These are phyloP conservation scores for Taurulus bubalis DNA, from an alignment of 2,113 vertebrate species.

Conservation along the genomic window DNA sequence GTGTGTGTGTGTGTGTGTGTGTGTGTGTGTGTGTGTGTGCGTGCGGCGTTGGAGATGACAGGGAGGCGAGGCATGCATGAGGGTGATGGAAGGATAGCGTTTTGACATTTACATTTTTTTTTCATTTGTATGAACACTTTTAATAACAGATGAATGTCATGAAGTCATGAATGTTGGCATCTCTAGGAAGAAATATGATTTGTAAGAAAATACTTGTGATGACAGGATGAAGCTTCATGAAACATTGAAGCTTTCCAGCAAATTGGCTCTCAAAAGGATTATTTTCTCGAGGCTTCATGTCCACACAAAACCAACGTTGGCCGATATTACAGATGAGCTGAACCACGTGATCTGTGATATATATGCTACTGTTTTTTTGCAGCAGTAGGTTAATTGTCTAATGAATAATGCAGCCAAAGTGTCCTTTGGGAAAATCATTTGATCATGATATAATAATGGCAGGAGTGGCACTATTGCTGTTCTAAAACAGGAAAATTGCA, in stretches of 20 bases:
- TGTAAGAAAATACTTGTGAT: background rate
- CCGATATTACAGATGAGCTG: background rate
- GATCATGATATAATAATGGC: too few relatives aligned
- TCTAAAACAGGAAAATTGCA: background rate
- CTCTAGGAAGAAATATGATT: conserved; percentile 4
- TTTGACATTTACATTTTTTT: conserved; percentile 37
- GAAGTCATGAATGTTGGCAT: background rate
- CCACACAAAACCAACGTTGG: background rate
- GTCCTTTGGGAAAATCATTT: background rate
- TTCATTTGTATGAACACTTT: conserved; percentile 15
- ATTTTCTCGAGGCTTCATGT: background rate
- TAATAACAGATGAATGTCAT: background rate
- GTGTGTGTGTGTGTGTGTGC: conserved; percentile 30
- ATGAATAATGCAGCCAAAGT: background rate
- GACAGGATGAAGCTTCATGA: background rate
- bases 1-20: conserved; percentile 8
- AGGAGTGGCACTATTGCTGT: background rate
- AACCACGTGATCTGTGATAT: background rate
- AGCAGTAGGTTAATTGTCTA: background rate
- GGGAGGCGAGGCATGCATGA: background rate
- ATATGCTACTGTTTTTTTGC: background rate
- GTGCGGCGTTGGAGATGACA: conserved; percentile 10
- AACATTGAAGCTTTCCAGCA: background rate
- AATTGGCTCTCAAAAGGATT: background rate
- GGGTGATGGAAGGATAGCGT: conserved; percentile 1